Evolutionary conservation across 2,888 invertebrate species (phyloP).

Genomic region (Agapostemon virescens): DNA sequence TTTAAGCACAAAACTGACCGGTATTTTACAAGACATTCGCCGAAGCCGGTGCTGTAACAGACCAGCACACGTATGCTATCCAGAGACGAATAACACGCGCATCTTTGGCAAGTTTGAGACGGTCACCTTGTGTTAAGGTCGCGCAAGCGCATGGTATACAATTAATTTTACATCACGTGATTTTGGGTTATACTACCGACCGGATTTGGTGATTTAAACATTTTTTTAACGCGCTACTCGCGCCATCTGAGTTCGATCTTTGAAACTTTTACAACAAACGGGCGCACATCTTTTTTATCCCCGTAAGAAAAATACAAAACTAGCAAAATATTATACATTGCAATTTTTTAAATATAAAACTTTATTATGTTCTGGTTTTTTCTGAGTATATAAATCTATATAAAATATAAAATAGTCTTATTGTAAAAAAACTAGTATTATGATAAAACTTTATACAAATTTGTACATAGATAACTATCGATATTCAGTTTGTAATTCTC

Average conservation of each 20-base stretch:
- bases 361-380: background rate
- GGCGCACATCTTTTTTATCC: background rate
- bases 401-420: background rate
- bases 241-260: background rate
- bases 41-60: background rate
- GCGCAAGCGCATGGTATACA: constrained; percentile 72
- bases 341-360: background rate
- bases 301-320: background rate
- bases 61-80: constrained; percentile 8
- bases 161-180: constrained; percentile 21
- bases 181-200: background rate
- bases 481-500: constrained; percentile 7
- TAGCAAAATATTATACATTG: too few species aligned
- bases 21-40: constrained; percentile 29
- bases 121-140: constrained; percentile 83
- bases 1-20: constrained; percentile 37
- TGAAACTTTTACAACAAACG: background rate
- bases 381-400: background rate
- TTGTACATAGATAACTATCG: constrained; percentile 8
- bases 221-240: background rate
- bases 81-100: constrained; percentile 42
- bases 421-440: background rate
- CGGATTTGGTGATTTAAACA: background rate
- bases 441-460: background rate
- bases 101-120: constrained; percentile 32